Evolutionary conservation across 2,797 vertebrate species (phyloP).

Genomic region (Eptatretus atami): DNA sequence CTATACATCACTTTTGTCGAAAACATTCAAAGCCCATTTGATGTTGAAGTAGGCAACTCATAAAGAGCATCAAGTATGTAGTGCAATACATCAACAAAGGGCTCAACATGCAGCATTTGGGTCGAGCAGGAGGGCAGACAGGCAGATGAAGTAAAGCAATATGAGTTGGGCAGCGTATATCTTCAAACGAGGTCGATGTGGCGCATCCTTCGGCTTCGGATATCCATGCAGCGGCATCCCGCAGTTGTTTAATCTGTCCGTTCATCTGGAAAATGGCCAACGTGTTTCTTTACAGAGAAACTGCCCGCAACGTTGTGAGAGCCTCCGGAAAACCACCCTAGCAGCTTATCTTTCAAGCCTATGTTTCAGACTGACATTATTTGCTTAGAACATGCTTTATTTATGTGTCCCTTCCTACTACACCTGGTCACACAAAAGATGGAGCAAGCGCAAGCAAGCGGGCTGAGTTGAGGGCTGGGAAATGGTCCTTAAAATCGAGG

Average conservation of each 20-base stretch:
- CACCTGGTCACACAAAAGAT: no score
- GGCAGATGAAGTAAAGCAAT: neutral
- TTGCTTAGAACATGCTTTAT: neutral
- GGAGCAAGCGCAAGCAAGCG: no score
- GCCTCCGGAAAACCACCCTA: neutral
- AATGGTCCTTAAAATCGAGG: no score
- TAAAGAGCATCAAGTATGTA: no score
- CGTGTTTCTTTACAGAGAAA: neutral
- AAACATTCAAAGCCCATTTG: no score
- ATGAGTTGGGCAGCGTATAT: neutral
- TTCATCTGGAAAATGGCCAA: neutral
- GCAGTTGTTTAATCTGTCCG: neutral
- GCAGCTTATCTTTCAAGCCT: neutral
- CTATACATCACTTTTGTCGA: no score
- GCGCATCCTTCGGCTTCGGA: neutral
- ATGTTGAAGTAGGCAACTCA: no score
- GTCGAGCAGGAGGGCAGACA: no score
- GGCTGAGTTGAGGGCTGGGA: no score
- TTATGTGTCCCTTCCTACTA: neutral
- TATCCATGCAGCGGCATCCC: neutral
- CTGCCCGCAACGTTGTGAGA: neutral
- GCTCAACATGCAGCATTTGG: no score
- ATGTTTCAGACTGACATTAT: neutral
- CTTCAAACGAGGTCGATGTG: neutral
- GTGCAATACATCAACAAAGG: no score